These are phyloP conservation scores for Tolmerus cingulatus DNA, from an alignment of 2,888 invertebrate species.

Conservation along the genomic window DNA sequence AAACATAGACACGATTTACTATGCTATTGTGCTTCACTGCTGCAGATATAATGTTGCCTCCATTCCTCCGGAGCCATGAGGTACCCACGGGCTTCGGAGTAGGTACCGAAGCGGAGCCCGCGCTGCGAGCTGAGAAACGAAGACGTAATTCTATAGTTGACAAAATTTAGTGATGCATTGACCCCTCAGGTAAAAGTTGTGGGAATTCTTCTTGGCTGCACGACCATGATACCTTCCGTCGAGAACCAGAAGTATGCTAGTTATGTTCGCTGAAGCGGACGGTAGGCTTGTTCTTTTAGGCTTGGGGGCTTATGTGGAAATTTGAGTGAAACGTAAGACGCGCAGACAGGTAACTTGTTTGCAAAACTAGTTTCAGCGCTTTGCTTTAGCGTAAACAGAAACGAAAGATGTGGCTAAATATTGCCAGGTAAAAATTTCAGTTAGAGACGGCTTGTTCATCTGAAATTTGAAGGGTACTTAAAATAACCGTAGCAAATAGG, in stretches of 20 bases:
- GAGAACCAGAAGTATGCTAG: not conserved
- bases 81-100: not conserved
- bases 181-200: slow-evolving; percentile 26
- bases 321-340: slow-evolving; percentile 29
- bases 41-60: slow-evolving; percentile 9
- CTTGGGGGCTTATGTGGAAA: slow-evolving; percentile 14
- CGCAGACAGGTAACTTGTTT: slow-evolving; percentile 29
- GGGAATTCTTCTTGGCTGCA: not conserved
- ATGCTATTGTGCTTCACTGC: not conserved
- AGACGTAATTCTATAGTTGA: slow-evolving; percentile 21
- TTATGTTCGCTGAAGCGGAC: not conserved
- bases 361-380: slow-evolving; percentile 31
- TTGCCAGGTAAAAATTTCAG: slow-evolving; percentile 6
- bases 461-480: not conserved
- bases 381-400: slow-evolving; percentile 11
- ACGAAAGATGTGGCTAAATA: not conserved
- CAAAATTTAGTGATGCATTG: slow-evolving; percentile 27
- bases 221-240: not conserved
- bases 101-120: not conserved
- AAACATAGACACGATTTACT: slow-evolving; percentile 29
- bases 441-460: not conserved
- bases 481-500: no score
- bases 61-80: not conserved
- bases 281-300: not conserved
- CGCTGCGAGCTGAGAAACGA: not conserved